Evolutionary conservation across 2,797 vertebrate genomes (phyloP), one percentile per base, ranked within the genome.

Genomic region (Enteromius thamalakanensis): DNA sequence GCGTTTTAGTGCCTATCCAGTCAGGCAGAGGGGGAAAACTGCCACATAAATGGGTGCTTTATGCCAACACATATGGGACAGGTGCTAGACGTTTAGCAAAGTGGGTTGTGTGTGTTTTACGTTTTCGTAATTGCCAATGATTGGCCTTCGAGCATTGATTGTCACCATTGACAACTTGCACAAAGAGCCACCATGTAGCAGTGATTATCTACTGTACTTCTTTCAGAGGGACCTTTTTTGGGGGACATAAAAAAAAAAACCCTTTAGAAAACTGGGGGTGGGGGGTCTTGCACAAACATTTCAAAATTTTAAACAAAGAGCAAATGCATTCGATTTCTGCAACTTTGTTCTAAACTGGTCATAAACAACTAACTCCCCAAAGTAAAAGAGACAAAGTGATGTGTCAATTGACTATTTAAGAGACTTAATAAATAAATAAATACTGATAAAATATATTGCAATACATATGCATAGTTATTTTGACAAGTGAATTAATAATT

Each of bases 121-220:
- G 8, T 71, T 83, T 85, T 76, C 47, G 67, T 81, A 82, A 83
- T 79, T 83, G 76, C n/a, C 71, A 80, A 77, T 23, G 71, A 84
- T 84, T 84, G 71, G 65, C 42, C 79, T 77, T 88, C 29, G 19
- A 87, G 65, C 81, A 88, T 72, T 76, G 84, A 84, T 82, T 79
- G 85, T 76, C 78, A 80, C 53, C 74, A 79, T 53, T 83, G 77
- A 85, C 85, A 78, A 62, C 55, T 74, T 69, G 49, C 70, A 83
- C 65, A 80, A 67, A 86, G 76, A 78, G 76, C 37, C 45, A 60
- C 21, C 51, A 47, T 62, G 65, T 71, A 70, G 67, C 42, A 51
- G 32, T 40, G 42, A 72, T 58, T 82, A 72, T 70, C 53, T 62
- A 60, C 72, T 32, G 60, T 47, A 64, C 17, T 23, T 29, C 69